Percentiles rank a stretch among this genome's conserved stretches.
Conservation (phyloP, 2,888 invertebrate species). For the Campoplex capitator region DNA sequence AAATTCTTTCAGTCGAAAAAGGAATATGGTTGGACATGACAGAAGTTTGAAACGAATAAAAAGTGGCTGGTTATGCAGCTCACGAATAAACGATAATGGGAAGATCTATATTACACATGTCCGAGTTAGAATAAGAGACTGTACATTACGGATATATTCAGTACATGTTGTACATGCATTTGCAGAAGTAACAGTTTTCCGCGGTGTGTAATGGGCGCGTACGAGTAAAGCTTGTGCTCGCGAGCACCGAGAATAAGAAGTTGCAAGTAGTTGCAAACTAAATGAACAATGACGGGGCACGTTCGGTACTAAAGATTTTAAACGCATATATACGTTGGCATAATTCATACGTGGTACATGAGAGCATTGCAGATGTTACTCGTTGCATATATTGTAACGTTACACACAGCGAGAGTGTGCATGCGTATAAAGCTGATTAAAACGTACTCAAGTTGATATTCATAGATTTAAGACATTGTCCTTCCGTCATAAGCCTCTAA, state of each 20-base stretch:
- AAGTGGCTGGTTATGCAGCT: constrained; percentile 2
- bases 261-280: constrained; percentile 47
- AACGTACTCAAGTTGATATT: constrained; percentile 39
- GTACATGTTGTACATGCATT: constrained; percentile 54
- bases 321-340: constrained; percentile 51
- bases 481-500: neutral
- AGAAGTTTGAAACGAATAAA: neutral
- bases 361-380: constrained; percentile 61
- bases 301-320: constrained; percentile 63
- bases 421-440: constrained; percentile 33
- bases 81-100: constrained; percentile 29
- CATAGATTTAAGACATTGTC: constrained; percentile 20
- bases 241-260: constrained; percentile 27
- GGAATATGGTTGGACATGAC: neutral
- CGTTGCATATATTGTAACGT: constrained; percentile 43
- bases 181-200: constrained; percentile 45
- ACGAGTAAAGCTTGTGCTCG: constrained; percentile 48
- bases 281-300: constrained; percentile 71
- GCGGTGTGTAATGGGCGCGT: constrained; percentile 36
- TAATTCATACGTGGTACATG: constrained; percentile 48
- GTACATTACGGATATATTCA: constrained; percentile 42
- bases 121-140: constrained; percentile 26
- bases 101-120: constrained; percentile 49
- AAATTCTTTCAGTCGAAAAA: neutral
- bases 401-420: constrained; percentile 42